Base-by-base conservation (phyloP, 2,888 invertebrate species). In the Globia sparganii region DNA sequence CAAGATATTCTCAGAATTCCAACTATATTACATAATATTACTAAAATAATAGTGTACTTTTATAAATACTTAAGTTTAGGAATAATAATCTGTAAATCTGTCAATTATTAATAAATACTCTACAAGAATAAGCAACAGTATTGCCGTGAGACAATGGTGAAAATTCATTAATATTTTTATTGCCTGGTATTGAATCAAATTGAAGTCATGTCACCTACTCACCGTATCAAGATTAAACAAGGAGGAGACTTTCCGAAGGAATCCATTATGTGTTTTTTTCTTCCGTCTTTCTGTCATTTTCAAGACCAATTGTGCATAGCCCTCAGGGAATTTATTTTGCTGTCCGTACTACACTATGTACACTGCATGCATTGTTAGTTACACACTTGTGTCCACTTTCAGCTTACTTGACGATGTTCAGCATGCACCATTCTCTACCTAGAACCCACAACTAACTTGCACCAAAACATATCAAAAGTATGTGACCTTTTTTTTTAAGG, bases 231-330 rank as follows among this genome's bases (percentile, higher is more conserved):
- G 97, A 97, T 98, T 98, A 97, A 98, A 98, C 90, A 98, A 97
- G 89, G 98, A 98, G 90, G 98, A 98, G 90, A 98, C 98, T 97
- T 98, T 98, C 97, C 98, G 98, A 94, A 98, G 98, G 95, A 98
- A 98, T 95, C 98, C 97, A 97, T 97, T 96, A 94, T 96, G 97
- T 84, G 96, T 92, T 93, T 97, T 97, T 97, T 97, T 97, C 96
- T 97, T 97, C 94, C 97, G 94, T 95, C 97, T 94, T 91, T 97
- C 97, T 91, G 97, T 97, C 97, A 97, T 97, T 95, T 94, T 96
- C 94, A 87, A 90, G 91, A 93, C 89, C 91, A 92, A 93, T 91
- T 95, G 94, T 94, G 94, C 96, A 96, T 96, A 95, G 93, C 96
- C 94, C 91, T 94, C 92, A 82, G 91, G 92, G 91, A 90, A 91